Evolutionary conservation across 1,140 invertebrate species (phyloP), one percentile per base, ranked within the genome.

Genomic region (Drosophila neocordata): DNA sequence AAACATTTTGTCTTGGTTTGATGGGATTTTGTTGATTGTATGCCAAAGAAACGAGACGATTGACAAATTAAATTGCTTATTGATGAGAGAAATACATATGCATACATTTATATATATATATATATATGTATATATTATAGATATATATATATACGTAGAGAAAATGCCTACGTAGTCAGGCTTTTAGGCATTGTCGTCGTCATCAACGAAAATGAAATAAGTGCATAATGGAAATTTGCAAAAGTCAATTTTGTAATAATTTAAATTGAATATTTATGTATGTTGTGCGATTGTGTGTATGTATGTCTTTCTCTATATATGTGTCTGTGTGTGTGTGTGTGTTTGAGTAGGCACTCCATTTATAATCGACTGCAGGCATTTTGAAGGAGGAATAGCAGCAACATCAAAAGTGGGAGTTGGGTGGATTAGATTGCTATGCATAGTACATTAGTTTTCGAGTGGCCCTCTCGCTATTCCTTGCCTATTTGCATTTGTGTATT

Each of bases 251-350:
- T 87, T 56, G 79, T 82, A 87, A 87, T 87, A 88, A 88, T 87
- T 87, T 87, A 88, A 87, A 88, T 87, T 82, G 83, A 87, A 87
- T 87, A 88, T 87, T 88, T 87, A 87, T 87, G 83, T 82, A 79
- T 64, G 48, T 12, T 71, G 27, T 41, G 37, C 51, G 38, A 31
- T 31, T 31, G 27, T 51, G 35, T 44, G 31, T 1, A 18, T 31
- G 34, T 53, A 5, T 18, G 4, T 34, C 1, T 27, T 1, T 27
- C 7, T 15, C 3, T 15, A 1, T 58, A 12, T 60, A 12, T 66
- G 3, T 51, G 12, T 51, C 15, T 37, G 15, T 18, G 11, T 64
- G 35, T n/a, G 20, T 68, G 55, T 75, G 59, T 67, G 57, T 62
- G 53, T 63, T 59, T 53, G 37, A 24, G 41, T 5, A 51, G 35